Conservation (phyloP, 2,113 vertebrate genomes). For the Thalassoma bifasciatum region DNA sequence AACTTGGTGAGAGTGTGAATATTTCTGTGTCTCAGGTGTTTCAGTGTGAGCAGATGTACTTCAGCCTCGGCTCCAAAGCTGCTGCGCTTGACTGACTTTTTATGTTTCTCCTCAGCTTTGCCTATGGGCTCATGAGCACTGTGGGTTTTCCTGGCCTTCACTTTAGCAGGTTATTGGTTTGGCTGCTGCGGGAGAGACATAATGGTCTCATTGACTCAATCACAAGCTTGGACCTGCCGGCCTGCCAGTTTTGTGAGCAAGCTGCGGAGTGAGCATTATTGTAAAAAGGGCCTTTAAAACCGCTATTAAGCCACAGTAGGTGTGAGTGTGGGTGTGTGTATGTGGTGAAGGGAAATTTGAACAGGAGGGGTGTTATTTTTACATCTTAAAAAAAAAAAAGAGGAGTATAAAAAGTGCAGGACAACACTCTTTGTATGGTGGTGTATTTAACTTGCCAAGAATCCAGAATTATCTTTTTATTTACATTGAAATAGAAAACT, state of each 20-base stretch:
- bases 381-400: too few relatives aligned
- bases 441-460: conserved; percentile 36
- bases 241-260: conserved; percentile 68
- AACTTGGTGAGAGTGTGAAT: neutral
- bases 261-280: conserved; percentile 71
- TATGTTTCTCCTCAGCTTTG: conserved; percentile 16
- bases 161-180: conserved; percentile 66
- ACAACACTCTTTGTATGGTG: conserved; percentile 32
- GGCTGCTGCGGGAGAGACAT: conserved; percentile 63
- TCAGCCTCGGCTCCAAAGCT: neutral
- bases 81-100: conserved; percentile 10
- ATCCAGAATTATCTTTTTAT: conserved; percentile 48
- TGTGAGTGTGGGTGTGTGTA: conserved; percentile 18
- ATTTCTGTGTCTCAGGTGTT: neutral
- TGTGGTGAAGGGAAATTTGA: conserved; percentile 34
- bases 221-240: conserved; percentile 59
- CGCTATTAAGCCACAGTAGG: conserved; percentile 68
- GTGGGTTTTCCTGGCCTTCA: conserved; percentile 46
- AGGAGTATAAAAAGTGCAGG: conserved; percentile 52
- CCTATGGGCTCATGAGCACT: conserved; percentile 41
- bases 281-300: conserved; percentile 77
- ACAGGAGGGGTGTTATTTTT: conserved; percentile 59
- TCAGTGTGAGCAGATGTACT: neutral
- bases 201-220: conserved; percentile 74
- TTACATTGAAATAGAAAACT: conserved; percentile 61